phyloP scores from a whole-genome alignment of 2,797 vertebrate genomes.

The Oceanodroma leucorhoa region DNA sequence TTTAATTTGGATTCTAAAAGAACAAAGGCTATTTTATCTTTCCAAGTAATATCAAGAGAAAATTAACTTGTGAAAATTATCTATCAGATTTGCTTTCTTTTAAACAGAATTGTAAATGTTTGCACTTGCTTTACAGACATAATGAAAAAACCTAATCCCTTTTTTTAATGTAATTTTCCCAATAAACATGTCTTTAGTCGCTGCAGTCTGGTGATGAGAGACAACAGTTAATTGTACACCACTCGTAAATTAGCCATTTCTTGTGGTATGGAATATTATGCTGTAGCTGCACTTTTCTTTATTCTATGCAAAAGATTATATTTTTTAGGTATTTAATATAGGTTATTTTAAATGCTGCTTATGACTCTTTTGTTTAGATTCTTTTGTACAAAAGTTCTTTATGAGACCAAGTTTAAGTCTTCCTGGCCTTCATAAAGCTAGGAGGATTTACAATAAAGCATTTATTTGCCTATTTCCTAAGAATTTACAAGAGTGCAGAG shows the following conservation, averaged over 20 bases:
- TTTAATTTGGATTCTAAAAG: conserved; percentile 3
- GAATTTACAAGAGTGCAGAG: background rate
- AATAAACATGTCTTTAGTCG: background rate
- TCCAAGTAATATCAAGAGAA: background rate
- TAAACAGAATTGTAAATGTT: background rate
- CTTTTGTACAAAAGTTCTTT: background rate
- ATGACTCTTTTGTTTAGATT: background rate
- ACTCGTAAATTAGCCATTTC: background rate
- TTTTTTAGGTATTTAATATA: conserved; percentile 43
- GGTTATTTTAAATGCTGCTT: conserved; percentile 14
- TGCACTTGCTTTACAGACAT: background rate
- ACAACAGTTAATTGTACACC: background rate
- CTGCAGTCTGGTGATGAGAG: background rate
- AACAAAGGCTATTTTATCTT: background rate
- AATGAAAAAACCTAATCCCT: background rate
- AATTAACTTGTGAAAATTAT: background rate
- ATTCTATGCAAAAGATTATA: conserved; percentile 57
- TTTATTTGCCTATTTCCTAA: background rate
- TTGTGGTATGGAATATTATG: background rate
- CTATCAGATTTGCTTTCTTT: background rate
- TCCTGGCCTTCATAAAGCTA: background rate
- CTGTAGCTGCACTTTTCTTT: conserved; percentile 55
- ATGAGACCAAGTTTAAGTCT: background rate
- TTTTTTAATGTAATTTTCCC: background rate
- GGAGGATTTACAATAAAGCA: background rate